Base-by-base conservation (phyloP, 2,888 invertebrate genomes). In the Tholera decimalis region DNA sequence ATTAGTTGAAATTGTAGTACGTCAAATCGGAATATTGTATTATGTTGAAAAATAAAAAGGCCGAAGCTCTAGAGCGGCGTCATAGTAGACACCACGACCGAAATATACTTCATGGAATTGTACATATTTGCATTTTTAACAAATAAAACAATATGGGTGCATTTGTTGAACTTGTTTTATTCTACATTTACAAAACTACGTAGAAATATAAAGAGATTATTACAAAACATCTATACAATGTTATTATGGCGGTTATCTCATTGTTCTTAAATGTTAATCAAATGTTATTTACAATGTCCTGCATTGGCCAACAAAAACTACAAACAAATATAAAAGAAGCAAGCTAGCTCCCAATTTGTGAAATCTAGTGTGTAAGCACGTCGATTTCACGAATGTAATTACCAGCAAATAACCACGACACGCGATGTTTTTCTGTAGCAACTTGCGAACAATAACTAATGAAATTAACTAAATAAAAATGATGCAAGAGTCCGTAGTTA, bases 211-310 rank as follows among this genome's bases (percentile, higher is more conserved):
- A 64, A 74, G 73, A 67, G 49, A 49, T 79, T 71, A 75, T 77
- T 82, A 81, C 60, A 80, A 84, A 86, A 85, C 67, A 79, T 84
- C 83, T 87, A 83, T 84, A 88, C 80, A 89, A 83, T 83, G 76
- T 86, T 83, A 57, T n/a, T 67, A 71, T 61, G 62, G 69, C 66
- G 60, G 54, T 58, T 71, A 61, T 41, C 24, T 70, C 51, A 75
- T 58, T 65, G 61, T 71, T 37, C 62, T 41, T 65, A 58, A 53
- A 69, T n/a, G 20, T 20, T 55, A 58, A 65, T 24, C 37, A 61
- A 30, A 43, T 41, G 13, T 41, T 78, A 76, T 76, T 63, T 78
- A 78, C 76, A 78, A 65, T 64, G 50, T 43, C 64, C 62, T 51
- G 73, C 69, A 73, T 51, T 69, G 35, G 30, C 9, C n/a, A 55